Evolutionary conservation across 2,113 vertebrate genomes (phyloP).

Genomic region (Eubucco bourcierii): DNA sequence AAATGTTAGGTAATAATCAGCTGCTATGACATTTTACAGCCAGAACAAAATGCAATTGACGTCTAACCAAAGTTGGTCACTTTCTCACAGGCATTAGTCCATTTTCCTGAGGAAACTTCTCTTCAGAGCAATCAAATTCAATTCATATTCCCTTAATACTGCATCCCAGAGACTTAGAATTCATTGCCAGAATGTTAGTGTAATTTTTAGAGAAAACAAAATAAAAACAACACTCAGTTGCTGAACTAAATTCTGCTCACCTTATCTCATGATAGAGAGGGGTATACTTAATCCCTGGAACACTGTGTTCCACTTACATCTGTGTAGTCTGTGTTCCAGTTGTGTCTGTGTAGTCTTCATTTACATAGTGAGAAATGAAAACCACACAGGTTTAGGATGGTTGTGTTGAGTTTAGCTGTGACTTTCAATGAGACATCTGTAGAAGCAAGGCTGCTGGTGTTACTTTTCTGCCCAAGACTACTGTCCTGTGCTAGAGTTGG

Average conservation of each 20-base stretch:
- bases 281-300: neutral
- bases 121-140: neutral
- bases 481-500: neutral
- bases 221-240: neutral
- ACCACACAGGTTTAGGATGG: neutral
- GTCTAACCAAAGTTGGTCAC: neutral
- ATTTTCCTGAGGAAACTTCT: neutral
- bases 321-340: no score
- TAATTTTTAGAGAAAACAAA: neutral
- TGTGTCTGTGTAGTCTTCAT: neutral
- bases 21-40: neutral
- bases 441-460: neutral
- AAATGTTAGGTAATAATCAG: neutral
- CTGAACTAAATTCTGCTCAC: neutral
- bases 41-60: neutral
- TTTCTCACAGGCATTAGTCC: neutral
- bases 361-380: neutral
- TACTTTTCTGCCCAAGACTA: neutral
- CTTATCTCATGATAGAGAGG: neutral
- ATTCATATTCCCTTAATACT: neutral
- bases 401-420: neutral
- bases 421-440: neutral
- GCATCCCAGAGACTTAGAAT: neutral
- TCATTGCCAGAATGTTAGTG: fast-evolving
- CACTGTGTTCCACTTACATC: no score